Conservation (phyloP, 2,888 invertebrate genomes). For the Oscheius myriophilus region DNA sequence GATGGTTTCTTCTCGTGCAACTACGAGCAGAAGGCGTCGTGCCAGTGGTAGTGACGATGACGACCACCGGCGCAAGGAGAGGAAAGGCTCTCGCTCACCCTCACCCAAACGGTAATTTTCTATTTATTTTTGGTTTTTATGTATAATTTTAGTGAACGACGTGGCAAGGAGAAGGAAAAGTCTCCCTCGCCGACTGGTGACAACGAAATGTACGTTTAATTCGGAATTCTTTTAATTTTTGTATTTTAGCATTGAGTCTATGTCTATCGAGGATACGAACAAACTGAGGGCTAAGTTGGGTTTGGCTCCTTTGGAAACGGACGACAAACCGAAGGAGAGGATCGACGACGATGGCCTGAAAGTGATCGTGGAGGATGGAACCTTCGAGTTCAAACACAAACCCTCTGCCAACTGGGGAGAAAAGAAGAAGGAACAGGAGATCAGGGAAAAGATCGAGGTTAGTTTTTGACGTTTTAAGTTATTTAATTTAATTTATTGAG, state of each 20-base stretch:
- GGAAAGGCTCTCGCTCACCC: neutral
- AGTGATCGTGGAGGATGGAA: constrained; percentile 74
- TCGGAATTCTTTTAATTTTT: neutral
- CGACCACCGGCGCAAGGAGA: neutral
- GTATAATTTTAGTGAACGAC: neutral
- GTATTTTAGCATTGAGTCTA: constrained; percentile 46
- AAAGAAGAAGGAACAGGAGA: constrained; percentile 82
- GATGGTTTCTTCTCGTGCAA: constrained; percentile 2
- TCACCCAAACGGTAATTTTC: constrained; percentile 1
- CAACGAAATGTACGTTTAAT: constrained; percentile 12
- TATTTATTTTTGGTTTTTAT: neutral
- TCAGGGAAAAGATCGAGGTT: constrained; percentile 80
- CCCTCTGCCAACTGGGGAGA: constrained; percentile 75
- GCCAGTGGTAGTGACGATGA: neutral
- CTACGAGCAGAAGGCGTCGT: neutral
- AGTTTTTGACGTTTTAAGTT: constrained; percentile 6
- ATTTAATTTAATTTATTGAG: neutral
- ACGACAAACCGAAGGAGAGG: constrained; percentile 41
- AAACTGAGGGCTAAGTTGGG: constrained; percentile 90
- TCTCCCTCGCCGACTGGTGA: neutral
- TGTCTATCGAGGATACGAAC: constrained; percentile 70
- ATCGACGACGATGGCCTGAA: constrained; percentile 68
- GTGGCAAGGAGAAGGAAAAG: neutral
- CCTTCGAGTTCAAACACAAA: constrained; percentile 72
- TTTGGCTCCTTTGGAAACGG: constrained; percentile 85